Evolutionary conservation across 2,888 invertebrate genomes (phyloP).

Genomic region (Thereva nobilitata): DNA sequence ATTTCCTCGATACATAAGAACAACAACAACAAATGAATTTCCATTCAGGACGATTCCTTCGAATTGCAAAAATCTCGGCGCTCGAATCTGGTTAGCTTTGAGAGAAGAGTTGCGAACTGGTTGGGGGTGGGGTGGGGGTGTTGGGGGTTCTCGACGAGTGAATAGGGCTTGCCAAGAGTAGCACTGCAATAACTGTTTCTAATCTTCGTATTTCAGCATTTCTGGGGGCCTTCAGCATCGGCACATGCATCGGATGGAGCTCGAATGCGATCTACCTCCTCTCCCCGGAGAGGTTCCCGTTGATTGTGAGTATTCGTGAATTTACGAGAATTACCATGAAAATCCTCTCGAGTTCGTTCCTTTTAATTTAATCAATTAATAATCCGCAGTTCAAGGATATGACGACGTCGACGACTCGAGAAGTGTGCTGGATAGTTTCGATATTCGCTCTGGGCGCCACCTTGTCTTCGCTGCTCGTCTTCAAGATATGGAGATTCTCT

Average conservation of each 20-base stretch:
- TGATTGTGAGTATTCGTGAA: constrained; percentile 26
- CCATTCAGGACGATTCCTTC: no score
- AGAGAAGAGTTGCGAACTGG: no score
- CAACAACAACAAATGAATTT: no score
- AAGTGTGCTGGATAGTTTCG: constrained; percentile 38
- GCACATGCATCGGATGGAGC: constrained; percentile 40
- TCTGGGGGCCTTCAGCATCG: constrained; percentile 36
- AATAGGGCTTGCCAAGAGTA: no score
- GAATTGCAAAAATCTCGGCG: no score
- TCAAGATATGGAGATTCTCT: constrained; percentile 38
- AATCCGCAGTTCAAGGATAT: constrained; percentile 32
- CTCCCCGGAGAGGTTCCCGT: constrained; percentile 32
- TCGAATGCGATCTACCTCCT: constrained; percentile 38
- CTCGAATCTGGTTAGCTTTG: no score
- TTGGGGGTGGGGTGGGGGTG: no score
- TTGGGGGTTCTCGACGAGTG: no score
- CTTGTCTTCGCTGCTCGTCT: constrained; percentile 38
- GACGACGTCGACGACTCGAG: constrained; percentile 17
- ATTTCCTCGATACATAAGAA: no score
- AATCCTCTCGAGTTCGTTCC: neutral
- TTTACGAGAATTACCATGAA: neutral
- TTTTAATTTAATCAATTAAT: constrained; percentile 9
- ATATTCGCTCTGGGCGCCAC: constrained; percentile 39
- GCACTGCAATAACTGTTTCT: neutral
- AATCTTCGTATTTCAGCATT: constrained; percentile 27